phyloP scores from a whole-genome alignment of 2,797 vertebrate genomes.

The Percopsis omiscomaycus region DNA sequence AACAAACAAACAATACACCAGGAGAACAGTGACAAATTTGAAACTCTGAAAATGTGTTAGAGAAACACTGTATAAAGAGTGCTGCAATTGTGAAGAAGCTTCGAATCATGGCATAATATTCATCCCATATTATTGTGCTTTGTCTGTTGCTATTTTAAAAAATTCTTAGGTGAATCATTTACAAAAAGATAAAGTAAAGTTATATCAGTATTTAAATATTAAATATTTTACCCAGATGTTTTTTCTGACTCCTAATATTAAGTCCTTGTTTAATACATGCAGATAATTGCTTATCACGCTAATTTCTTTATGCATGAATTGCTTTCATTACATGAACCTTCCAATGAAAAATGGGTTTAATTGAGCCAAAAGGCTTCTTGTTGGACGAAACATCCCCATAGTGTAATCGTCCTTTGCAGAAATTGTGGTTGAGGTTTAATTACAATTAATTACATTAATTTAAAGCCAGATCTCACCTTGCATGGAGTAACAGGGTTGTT shows the following conservation, averaged over 20 bases:
- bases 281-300: constrained; percentile 65
- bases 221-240: constrained; percentile 14
- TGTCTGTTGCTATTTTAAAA: no score
- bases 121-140: no score
- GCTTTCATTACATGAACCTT: constrained; percentile 66
- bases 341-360: constrained; percentile 81
- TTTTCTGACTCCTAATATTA: constrained; percentile 33
- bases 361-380: constrained; percentile 73
- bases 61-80: no score
- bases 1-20: no score
- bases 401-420: constrained; percentile 75
- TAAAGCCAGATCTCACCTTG: constrained; percentile 25
- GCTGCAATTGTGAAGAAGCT: no score
- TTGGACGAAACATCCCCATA: constrained; percentile 70
- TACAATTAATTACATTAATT: constrained; percentile 48
- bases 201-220: constrained; percentile 12
- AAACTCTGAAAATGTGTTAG: no score
- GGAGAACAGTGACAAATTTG: no score
- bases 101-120: no score
- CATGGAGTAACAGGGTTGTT: constrained; percentile 50
- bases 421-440: constrained; percentile 76
- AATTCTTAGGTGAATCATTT: neutral
- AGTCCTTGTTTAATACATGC: constrained; percentile 44
- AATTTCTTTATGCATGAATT: constrained; percentile 70
- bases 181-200: constrained; percentile 8